Conservation (phyloP, 1,140 invertebrate genomes). For the Bicyclus anynana region DNA sequence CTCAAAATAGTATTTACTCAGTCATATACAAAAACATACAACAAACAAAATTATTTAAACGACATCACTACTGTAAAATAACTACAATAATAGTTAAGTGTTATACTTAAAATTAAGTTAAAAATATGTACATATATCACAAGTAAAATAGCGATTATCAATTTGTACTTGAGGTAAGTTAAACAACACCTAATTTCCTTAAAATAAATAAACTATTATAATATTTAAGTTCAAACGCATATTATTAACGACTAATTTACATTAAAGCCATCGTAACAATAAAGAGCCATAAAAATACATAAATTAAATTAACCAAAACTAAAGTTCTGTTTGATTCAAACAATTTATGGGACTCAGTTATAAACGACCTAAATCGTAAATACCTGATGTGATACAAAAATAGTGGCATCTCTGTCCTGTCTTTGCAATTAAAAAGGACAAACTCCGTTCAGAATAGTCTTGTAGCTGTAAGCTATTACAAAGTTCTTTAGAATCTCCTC, state of each 20-base stretch:
- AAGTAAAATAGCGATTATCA: slow-evolving; percentile 41
- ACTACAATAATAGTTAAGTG: too few species aligned
- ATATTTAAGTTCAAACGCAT: slow-evolving; percentile 3
- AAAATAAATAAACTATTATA: slow-evolving; percentile 8
- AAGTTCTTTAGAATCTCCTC: neutral
- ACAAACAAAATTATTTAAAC: neutral
- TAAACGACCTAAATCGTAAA: too few species aligned
- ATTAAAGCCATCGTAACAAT: too few species aligned
- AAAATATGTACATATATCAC: slow-evolving; percentile 45
- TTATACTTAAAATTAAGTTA: slow-evolving; percentile 14
- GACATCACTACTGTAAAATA: neutral
- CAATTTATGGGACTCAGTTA: too few species aligned
- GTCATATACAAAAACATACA: neutral
- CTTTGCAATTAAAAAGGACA: too few species aligned
- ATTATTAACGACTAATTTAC: neutral
- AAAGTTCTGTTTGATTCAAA: too few species aligned
- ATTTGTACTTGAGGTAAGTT: slow-evolving; percentile 62
- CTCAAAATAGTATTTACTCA: slow-evolving; percentile 2
- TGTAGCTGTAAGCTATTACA: too few species aligned
- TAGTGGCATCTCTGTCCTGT: too few species aligned
- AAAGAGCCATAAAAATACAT: too few species aligned
- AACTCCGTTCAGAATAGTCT: too few species aligned
- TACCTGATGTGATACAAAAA: too few species aligned
- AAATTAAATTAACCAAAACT: too few species aligned
- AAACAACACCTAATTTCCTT: slow-evolving; percentile 20